Conservation (phyloP, 1,140 invertebrate species). For the Prorops nasuta region DNA sequence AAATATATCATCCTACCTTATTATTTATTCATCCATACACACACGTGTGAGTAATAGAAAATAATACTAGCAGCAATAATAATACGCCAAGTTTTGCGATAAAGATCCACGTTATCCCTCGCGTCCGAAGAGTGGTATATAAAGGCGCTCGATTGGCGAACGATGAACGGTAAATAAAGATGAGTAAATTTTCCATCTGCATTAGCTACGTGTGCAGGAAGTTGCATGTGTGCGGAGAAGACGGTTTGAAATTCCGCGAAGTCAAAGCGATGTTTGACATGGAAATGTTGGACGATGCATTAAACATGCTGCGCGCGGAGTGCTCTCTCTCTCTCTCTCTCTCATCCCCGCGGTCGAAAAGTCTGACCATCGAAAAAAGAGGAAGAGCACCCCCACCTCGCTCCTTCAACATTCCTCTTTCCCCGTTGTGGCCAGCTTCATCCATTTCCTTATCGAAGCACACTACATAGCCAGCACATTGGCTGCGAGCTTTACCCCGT, state of each 20-base stretch:
- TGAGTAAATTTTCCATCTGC: slow-evolving; percentile 29
- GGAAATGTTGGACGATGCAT: slow-evolving; percentile 56
- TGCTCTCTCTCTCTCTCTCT: slow-evolving; percentile 30
- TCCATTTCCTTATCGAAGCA: too few species aligned
- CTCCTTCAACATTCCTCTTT: not conserved
- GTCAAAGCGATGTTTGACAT: slow-evolving; percentile 59
- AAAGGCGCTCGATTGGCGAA: not conserved
- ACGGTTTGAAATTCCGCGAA: slow-evolving; percentile 54
- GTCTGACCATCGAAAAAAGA: slow-evolving; percentile 15
- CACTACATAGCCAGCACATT: too few species aligned
- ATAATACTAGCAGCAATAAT: too few species aligned
- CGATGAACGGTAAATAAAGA: slow-evolving; percentile 30
- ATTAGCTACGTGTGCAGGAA: slow-evolving; percentile 9
- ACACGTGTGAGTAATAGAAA: too few species aligned
- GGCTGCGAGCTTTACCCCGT: too few species aligned
- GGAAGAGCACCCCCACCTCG: slow-evolving; percentile 2
- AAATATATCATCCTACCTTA: too few species aligned
- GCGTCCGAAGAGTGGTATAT: too few species aligned
- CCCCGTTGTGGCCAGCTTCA: slow-evolving; percentile 11
- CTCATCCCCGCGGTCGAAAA: slow-evolving; percentile 11
- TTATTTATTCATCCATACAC: too few species aligned
- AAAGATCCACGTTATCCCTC: too few species aligned
- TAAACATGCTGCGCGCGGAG: slow-evolving; percentile 47
- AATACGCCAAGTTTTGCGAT: too few species aligned
- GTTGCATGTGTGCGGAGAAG: slow-evolving; percentile 12